Evolutionary conservation across 1,140 invertebrate species (phyloP), one percentile per base, ranked within the genome.

Genomic region (Magallana ariakensis): DNA sequence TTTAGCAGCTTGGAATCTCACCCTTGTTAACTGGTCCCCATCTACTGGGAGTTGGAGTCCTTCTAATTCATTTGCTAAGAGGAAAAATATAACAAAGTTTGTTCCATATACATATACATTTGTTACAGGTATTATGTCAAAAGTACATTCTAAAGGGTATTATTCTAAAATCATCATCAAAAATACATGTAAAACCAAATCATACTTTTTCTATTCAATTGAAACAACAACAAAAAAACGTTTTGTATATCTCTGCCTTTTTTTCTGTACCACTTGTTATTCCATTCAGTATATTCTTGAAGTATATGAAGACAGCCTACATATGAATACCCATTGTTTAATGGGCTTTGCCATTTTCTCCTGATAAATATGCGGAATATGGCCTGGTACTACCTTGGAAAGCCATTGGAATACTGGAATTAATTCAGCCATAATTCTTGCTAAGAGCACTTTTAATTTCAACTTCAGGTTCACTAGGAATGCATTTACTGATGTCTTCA

Each of bases 1-100:
- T 54, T 62, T 75, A 6, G 84, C 84, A 26, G 60, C 84, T 56
- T 85, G 62, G 13, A 85, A 62, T 55, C 84, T 75, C 13, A 62
- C 60, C 9, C 84, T 58, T 70, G 84, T 85, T 54, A 85, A 22
- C 19, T 85, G 84, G 54, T 85, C 84, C 22, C 84, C 84, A 22
- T 26, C 84, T 9, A 70, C n/a, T 8, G 84, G 84, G 16, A 85
- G 16, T 19, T 70, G 33, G 0, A 85, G 53, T n/a, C 22, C 10
- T 15, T 85, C 83, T n/a, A 85, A 66, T 22, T 85, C 84, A 66
- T 66, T 66, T 8, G 53, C 83, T 16, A 15, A 60, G 15, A 46
- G 11, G 15, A 60, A 22, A 60, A 84, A 33, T 58, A 3, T 4
- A 8, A 6, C 2, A 4, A 82, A 13, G 3, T 80, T 8, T 80